phyloP scores from a whole-genome alignment of 2,113 vertebrate genomes.

The Tympanuchus pallidicinctus region DNA sequence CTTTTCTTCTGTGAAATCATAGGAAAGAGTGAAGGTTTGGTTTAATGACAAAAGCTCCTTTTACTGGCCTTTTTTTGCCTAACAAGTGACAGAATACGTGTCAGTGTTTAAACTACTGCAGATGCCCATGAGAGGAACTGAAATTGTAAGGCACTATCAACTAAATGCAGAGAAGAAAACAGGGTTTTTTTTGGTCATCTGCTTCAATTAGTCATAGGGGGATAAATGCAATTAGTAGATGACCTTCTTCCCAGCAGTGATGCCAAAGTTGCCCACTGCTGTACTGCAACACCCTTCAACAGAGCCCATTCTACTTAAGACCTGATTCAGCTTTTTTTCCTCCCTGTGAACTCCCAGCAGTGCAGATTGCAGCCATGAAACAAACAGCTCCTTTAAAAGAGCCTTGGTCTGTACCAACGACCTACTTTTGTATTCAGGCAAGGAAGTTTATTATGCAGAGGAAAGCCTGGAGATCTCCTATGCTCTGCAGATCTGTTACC shows the following conservation, averaged over 20 bases:
- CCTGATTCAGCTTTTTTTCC: rapidly evolving
- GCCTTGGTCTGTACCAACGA: not conserved
- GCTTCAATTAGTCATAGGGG: not conserved
- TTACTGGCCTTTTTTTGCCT: not conserved
- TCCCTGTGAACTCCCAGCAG: not conserved
- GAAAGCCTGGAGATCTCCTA: not conserved
- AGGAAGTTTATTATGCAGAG: not conserved
- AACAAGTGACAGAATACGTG: not conserved
- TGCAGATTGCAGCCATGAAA: not conserved
- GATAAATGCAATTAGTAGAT: not conserved
- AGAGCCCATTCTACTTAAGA: not conserved
- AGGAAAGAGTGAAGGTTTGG: not conserved
- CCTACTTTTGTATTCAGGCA: rapidly evolving
- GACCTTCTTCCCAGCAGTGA: not conserved
- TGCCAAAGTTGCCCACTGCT: not conserved
- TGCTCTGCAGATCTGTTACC: not conserved
- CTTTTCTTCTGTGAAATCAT: not conserved
- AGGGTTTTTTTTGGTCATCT: not conserved
- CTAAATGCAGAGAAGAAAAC: not conserved
- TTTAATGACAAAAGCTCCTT: not conserved
- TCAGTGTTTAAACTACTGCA: not conserved
- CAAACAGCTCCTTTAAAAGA: not conserved
- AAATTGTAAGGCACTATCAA: not conserved
- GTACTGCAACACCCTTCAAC: not conserved
- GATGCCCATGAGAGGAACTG: not conserved